Evolutionary conservation across 2,888 invertebrate species (phyloP).

Genomic region (Athalia cordata): DNA sequence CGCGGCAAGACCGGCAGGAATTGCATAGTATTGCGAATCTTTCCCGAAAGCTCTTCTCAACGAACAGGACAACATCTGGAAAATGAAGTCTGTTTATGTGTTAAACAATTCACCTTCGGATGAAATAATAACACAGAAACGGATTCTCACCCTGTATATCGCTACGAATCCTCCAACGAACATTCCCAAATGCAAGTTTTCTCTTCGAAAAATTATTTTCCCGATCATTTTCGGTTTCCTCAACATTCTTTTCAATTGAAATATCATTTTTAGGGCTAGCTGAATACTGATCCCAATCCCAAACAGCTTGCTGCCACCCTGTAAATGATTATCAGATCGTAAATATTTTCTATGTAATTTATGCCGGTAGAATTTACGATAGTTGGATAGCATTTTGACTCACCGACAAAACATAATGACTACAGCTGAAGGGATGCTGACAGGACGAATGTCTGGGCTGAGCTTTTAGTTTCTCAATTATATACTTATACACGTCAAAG

Average conservation of each 20-base stretch:
- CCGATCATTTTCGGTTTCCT: conserved; percentile 75
- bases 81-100: conserved; percentile 51
- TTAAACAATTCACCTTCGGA: too few relatives aligned
- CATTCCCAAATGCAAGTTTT: conserved; percentile 78
- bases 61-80: conserved; percentile 80
- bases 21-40: conserved; percentile 79
- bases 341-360: conserved; percentile 19
- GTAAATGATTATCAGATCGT: conserved; percentile 56
- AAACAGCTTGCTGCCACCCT: conserved; percentile 79
- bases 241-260: conserved; percentile 76
- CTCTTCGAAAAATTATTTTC: conserved; percentile 75
- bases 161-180: conserved; percentile 83
- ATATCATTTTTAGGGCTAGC: conserved; percentile 77
- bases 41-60: conserved; percentile 78
- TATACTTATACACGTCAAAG: conserved; percentile 72
- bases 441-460: conserved; percentile 75
- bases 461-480: conserved; percentile 75
- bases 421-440: conserved; percentile 80
- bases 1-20: conserved; percentile 83
- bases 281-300: conserved; percentile 79
- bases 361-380: background rate
- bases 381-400: conserved; percentile 46
- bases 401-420: conserved; percentile 77
- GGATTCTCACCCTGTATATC: conserved; percentile 77
- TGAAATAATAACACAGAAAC: conserved; percentile 15